Conservation (phyloP, 30 jellyfish, hydroid and myxozoan species). For the Aurelia sp. region DNA sequence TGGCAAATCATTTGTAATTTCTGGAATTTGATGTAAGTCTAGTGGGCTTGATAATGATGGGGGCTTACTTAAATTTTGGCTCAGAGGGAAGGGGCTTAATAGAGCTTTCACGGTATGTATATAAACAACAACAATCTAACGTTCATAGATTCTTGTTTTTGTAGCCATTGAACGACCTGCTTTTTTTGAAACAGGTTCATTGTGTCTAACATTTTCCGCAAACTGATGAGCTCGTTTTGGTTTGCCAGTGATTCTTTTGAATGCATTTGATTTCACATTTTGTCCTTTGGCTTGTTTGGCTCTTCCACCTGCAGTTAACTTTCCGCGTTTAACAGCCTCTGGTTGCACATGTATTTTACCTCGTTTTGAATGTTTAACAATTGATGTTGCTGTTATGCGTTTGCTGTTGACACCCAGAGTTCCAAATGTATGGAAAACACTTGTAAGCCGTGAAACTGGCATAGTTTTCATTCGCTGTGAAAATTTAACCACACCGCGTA, state of each 20-base stretch:
- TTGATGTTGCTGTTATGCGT: background rate
- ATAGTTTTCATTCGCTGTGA: background rate
- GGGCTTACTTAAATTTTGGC: too few relatives aligned
- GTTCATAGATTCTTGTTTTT: background rate
- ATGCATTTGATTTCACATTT: background rate
- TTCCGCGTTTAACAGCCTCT: constrained; percentile 18
- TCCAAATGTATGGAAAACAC: constrained; percentile 14
- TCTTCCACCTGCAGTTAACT: background rate
- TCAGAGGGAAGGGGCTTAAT: too few relatives aligned
- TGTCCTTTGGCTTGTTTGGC: too few relatives aligned
- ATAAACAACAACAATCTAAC: background rate
- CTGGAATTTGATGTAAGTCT: too few relatives aligned
- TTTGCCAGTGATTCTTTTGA: background rate
- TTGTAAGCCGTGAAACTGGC: constrained; percentile 2
- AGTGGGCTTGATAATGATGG: too few relatives aligned
- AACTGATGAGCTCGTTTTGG: constrained; percentile 22
- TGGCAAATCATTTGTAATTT: too few relatives aligned
- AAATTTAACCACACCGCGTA: constrained; percentile 4
- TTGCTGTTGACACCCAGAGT: background rate
- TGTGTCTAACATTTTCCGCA: constrained; percentile 9
- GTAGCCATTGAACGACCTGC: constrained; percentile 24
- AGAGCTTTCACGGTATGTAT: too few relatives aligned
- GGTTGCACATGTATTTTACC: constrained; percentile 19
- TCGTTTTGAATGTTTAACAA: constrained; percentile 8
- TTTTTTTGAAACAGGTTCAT: constrained; percentile 14